Base-by-base conservation (phyloP, 2,888 invertebrate genomes). In the Pyralis farinalis region DNA sequence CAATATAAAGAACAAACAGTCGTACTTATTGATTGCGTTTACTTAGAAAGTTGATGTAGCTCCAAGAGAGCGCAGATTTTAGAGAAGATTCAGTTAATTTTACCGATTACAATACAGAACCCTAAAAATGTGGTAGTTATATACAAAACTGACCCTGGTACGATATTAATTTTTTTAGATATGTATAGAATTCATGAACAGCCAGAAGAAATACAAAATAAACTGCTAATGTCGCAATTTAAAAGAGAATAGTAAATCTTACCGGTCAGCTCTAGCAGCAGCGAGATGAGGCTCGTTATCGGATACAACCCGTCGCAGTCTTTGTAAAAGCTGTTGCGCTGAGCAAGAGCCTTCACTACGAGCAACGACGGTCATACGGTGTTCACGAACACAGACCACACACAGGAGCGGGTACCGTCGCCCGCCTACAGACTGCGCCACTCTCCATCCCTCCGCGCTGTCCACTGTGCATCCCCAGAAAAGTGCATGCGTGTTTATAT, bases 401-500 rank as follows among this genome's bases (percentile, higher is more conserved):
- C 97, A 96, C 60, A 99, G 85, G 63, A 97, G 93, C 7, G 99
- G 99, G 53, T 92, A 91, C 42, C 94, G 92, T 40, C 93, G 92
- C 12, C 95, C 96, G 47, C 95, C 93, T 21, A 98, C 92, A 0
- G 97, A 95, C 77, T 96, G 97, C 6, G 96, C 94, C 12, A 98
- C 98, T 58, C 96, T 92, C 86, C 96, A 96, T 0, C 99, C 99
- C 79, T 99, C 98, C 0, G 96, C 94, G 0, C 93, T 93, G 51
- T 95, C 93, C 12, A 96, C 93, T 40, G 96, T 95, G 77, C 98
- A 98, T 2, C 95, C 97, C 99, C 98, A 99, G 71, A 98, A 96
- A 20, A 99, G 82, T 58, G 96, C 94, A 63, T 94, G 93, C 35
- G 92, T 92, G 79, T 97, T 96, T 50, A 98, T 91, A 74, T 93